Base-by-base conservation (phyloP, 1,140 invertebrate species). In the Gyrodactylus bullatarudis region DNA sequence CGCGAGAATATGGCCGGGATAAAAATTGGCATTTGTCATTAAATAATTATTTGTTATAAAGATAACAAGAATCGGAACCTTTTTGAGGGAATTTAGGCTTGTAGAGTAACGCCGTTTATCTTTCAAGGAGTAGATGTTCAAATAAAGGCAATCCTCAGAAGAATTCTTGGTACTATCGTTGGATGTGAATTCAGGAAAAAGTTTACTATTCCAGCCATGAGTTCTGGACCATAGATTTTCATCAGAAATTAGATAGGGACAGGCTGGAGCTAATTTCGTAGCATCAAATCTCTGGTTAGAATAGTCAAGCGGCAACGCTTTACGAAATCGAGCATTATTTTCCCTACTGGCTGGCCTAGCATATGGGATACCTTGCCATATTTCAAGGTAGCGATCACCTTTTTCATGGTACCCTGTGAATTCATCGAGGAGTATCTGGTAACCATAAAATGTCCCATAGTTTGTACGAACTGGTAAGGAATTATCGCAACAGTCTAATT, bases 1-100 rank as follows among this genome's bases (percentile, higher is more conserved):
- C 1, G 79, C 77, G 20, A 81, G 73, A 26, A 74, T 74, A 23
- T 75, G 73, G 0, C 75, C 78, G 25, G 74, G 75, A 69, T 73
- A 74, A 20, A 73, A 26, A 16, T 23, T 20, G 8, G 74, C 73
- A 27, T 69, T 27, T 26, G 75, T 76, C 22, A 54, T n/a, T 22
- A n/a, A 69, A 71, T 54, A 74, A 21, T 23, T 74, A n/a, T 75
- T 74, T n/a, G 75, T 75, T 68, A 75, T 74, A 34, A 77, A 74
- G 68, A 76, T 76, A 0, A 77, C 74, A 72, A 77, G 71, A 22
- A 77, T 76, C n/a, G 77, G 71, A 74, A 54, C 69, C 20, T 54
- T 54, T n/a, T 54, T 54, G 34, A 54, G 8, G 34, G n/a, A 23
- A 20, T 68, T 73, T 26, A 19, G 1, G 1, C 68, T 34, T 21